These are phyloP conservation scores for Vulpes ferrilata DNA, from an alignment of 2,113 vertebrate genomes.

Conservation along the genomic window DNA sequence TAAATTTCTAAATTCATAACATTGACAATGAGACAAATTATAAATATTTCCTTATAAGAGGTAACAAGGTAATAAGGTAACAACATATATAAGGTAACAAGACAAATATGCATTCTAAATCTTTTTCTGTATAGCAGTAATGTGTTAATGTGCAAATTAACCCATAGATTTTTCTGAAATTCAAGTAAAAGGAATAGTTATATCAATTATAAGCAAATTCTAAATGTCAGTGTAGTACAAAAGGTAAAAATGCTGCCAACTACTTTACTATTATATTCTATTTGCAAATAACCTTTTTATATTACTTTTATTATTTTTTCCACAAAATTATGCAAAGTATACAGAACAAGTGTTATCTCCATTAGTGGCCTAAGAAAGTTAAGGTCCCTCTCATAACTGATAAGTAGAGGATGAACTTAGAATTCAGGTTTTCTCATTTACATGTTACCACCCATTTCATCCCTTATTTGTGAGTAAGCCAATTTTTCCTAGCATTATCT, in stretches of 20 bases:
- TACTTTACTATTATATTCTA: neutral
- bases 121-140: neutral
- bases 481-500: neutral
- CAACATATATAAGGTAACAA: neutral
- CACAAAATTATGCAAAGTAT: neutral
- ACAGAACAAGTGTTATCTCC: neutral
- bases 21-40: neutral
- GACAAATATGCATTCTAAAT: neutral
- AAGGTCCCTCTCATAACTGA: neutral
- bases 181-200: neutral
- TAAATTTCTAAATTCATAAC: neutral
- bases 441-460: neutral
- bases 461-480: neutral
- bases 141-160: neutral
- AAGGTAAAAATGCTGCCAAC: neutral
- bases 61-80: neutral
- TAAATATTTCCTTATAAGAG: neutral
- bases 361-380: neutral
- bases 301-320: neutral
- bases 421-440: constrained; percentile 3
- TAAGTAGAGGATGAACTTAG: neutral
- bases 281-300: neutral
- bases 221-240: neutral
- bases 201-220: neutral
- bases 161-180: neutral